Evolutionary conservation across 2,888 invertebrate species (phyloP).

Genomic region (Zhuqinia jingwanae): DNA sequence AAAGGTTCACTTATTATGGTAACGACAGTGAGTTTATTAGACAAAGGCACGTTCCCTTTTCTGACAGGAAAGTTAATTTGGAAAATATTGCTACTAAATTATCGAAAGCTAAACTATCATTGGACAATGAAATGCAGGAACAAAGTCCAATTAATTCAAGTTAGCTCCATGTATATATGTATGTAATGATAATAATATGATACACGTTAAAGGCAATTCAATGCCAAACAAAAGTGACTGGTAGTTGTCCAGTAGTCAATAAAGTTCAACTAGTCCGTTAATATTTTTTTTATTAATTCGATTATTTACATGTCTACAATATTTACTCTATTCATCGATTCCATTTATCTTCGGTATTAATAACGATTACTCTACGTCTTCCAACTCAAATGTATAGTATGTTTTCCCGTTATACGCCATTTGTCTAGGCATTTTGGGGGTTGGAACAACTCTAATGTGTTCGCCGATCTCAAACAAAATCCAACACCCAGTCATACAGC

Average conservation of each 20-base stretch:
- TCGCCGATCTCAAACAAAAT: constrained; percentile 51
- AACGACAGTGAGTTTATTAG: constrained; percentile 85
- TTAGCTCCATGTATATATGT: no score
- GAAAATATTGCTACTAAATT: constrained; percentile 83
- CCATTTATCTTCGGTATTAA: no score
- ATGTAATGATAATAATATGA: no score
- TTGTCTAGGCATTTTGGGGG: constrained; percentile 70
- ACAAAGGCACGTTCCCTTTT: constrained; percentile 85
- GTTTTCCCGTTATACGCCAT: constrained; percentile 67
- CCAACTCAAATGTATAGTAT: constrained; percentile 76
- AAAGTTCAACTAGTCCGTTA: no score
- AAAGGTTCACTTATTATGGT: constrained; percentile 85
- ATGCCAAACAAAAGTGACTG: no score
- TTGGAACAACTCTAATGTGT: constrained; percentile 53
- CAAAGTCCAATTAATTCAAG: no score
- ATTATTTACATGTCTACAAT: no score
- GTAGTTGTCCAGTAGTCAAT: no score
- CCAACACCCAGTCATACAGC: constrained; percentile 23
- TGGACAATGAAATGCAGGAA: no score
- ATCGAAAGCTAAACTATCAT: neutral
- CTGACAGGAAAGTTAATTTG: constrained; percentile 86
- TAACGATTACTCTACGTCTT: constrained; percentile 26
- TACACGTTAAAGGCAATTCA: no score
- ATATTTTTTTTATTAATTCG: no score
- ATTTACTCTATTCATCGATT: no score